Evolutionary conservation across 1,140 invertebrate species (phyloP).

Genomic region (Bathynomus jamesi): DNA sequence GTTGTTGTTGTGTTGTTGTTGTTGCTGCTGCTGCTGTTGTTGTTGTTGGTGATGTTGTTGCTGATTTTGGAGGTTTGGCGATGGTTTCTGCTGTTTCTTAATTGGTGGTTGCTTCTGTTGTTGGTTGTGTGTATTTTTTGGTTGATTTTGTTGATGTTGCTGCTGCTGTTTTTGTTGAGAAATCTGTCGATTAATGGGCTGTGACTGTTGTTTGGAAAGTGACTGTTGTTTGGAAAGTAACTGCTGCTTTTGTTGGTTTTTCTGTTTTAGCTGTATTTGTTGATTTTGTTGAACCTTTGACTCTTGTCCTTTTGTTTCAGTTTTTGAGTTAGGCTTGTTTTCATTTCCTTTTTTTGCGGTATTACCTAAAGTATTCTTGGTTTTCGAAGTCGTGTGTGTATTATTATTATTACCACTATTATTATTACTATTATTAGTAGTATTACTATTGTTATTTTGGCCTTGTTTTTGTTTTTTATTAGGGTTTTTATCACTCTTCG

Average conservation of each 20-base stretch:
- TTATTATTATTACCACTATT: not conserved
- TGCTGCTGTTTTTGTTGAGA: slow-evolving; percentile 3
- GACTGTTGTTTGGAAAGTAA: slow-evolving; percentile 3
- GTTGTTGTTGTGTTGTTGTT: not conserved
- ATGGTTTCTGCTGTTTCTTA: not conserved
- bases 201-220: not conserved
- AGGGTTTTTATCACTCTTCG: not conserved
- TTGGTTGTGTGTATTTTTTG: slow-evolving; percentile 4
- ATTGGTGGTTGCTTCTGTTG: not conserved
- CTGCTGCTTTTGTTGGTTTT: slow-evolving; percentile 2
- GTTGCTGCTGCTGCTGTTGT: slow-evolving; percentile 4
- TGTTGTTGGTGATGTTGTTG: slow-evolving; percentile 16
- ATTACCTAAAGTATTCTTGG: not conserved
- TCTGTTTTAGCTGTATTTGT: slow-evolving; percentile 5
- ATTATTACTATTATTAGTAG: no score
- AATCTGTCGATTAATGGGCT: not conserved
- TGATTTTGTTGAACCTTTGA: slow-evolving; percentile 15
- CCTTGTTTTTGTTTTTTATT: not conserved
- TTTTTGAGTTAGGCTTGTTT: slow-evolving; percentile 2
- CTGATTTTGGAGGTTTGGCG: slow-evolving; percentile 1
- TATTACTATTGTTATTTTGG: not conserved
- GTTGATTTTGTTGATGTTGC: slow-evolving; percentile 4
- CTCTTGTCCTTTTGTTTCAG: not conserved
- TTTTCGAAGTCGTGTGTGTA: not conserved
- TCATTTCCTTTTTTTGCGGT: not conserved